phyloP scores from a whole-genome alignment of 2,888 invertebrate species.

The Saturnia pavonia region DNA sequence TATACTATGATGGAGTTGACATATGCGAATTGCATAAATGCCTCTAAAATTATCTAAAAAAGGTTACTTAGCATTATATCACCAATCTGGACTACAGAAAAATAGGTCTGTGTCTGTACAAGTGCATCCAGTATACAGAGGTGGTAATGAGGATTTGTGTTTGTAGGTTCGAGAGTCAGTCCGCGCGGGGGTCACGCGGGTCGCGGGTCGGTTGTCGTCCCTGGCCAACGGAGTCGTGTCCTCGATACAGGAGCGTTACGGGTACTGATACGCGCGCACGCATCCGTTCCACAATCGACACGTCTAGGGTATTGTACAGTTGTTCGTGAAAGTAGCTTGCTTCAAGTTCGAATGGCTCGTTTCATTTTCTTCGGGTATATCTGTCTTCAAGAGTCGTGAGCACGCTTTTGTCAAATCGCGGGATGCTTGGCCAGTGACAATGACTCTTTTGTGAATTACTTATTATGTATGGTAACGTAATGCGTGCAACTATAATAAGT shows the following conservation, averaged over 20 bases:
- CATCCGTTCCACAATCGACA: not conserved
- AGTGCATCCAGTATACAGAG: too few relatives aligned
- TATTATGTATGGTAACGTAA: too few relatives aligned
- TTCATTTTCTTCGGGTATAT: too few relatives aligned
- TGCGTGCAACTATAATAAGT: too few relatives aligned
- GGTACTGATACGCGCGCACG: slow-evolving; percentile 72
- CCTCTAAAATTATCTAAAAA: too few relatives aligned
- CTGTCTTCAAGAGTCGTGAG: not conserved
- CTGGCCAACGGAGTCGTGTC: slow-evolving; percentile 97
- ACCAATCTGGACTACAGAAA: too few relatives aligned
- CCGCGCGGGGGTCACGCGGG: slow-evolving; percentile 95
- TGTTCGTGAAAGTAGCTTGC: not conserved
- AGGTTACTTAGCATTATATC: too few relatives aligned
- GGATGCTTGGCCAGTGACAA: not conserved
- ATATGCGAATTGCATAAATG: too few relatives aligned
- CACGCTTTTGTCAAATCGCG: not conserved
- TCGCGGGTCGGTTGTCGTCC: slow-evolving; percentile 97
- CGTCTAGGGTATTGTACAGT: not conserved
- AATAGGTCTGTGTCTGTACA: too few relatives aligned
- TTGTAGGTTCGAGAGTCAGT: slow-evolving; percentile 96
- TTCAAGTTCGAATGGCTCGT: not conserved
- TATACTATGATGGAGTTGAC: too few relatives aligned
- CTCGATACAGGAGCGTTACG: slow-evolving; percentile 92
- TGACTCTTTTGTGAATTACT: not conserved
- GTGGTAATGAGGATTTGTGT: not conserved